Percentiles rank a stretch among this genome's conserved stretches.
phyloP scores from a whole-genome alignment of 2,113 vertebrate species.

The Brachypodius melanocephalos region DNA sequence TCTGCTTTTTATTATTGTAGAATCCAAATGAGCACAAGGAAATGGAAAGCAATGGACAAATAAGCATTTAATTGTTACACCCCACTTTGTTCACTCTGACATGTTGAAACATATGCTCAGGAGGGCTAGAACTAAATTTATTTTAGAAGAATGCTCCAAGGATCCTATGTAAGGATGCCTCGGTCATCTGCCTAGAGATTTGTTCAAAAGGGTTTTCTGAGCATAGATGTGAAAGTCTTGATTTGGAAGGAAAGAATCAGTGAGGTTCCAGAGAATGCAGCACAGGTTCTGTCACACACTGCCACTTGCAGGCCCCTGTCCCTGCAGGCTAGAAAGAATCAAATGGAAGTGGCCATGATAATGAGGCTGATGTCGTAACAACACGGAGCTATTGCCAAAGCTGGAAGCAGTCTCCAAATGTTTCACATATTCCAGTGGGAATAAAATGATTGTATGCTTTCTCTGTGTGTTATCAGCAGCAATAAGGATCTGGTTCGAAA shows the following conservation, averaged over 20 bases:
- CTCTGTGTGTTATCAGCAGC: background rate
- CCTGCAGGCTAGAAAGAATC: background rate
- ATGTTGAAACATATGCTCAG: background rate
- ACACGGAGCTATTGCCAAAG: background rate
- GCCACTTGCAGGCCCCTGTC: background rate
- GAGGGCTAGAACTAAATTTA: background rate
- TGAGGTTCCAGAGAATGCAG: background rate
- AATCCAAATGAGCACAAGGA: background rate
- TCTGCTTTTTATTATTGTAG: background rate
- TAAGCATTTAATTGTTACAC: background rate
- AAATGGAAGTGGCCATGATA: background rate
- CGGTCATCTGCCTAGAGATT: background rate
- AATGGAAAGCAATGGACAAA: background rate
- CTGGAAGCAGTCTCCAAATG: background rate
- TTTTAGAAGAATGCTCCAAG: background rate
- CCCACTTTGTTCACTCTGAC: background rate
- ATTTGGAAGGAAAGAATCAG: background rate
- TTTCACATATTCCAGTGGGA: background rate
- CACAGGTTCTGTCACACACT: background rate
- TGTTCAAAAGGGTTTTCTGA: background rate
- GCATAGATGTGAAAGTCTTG: background rate
- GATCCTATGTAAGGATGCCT: background rate
- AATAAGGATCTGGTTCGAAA: background rate
- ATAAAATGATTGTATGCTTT: background rate
- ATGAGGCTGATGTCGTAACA: background rate